These are phyloP conservation scores for Alces alces DNA, from an alignment of 2,113 vertebrate genomes.

Conservation along the genomic window DNA sequence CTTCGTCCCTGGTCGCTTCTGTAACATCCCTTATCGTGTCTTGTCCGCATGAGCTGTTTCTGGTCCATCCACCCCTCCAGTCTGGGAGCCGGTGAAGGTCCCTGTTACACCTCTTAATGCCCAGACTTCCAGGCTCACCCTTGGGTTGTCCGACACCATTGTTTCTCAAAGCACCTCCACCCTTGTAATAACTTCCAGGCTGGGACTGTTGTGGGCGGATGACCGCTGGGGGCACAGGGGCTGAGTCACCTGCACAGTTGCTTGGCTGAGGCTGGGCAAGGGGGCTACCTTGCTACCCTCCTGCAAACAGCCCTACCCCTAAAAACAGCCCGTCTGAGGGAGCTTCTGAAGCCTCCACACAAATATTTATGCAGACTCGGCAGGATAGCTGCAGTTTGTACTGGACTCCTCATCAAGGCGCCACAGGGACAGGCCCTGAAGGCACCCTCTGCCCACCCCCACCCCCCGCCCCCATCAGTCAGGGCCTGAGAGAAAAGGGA, in stretches of 20 bases:
- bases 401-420: slow-evolving; percentile 7
- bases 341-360: slow-evolving; percentile 50
- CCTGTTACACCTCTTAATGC: background rate
- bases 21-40: background rate
- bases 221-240: background rate
- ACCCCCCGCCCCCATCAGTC: background rate
- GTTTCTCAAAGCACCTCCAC: too few species aligned
- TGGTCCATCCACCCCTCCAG: background rate
- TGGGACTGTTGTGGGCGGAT: background rate
- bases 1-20: background rate
- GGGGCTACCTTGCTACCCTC: background rate
- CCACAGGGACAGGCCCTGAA: background rate
- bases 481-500: background rate
- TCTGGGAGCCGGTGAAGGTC: background rate
- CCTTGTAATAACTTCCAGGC: background rate
- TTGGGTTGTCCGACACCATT: background rate
- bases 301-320: background rate
- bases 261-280: background rate
- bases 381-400: slow-evolving; percentile 38
- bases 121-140: background rate
- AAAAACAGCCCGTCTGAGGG: slow-evolving; percentile 1
- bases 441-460: too few species aligned
- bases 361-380: slow-evolving; percentile 68
- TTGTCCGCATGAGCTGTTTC: background rate
- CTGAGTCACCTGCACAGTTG: background rate